Base-by-base conservation (phyloP, 2,888 invertebrate genomes). In the Coleophora deauratella region DNA sequence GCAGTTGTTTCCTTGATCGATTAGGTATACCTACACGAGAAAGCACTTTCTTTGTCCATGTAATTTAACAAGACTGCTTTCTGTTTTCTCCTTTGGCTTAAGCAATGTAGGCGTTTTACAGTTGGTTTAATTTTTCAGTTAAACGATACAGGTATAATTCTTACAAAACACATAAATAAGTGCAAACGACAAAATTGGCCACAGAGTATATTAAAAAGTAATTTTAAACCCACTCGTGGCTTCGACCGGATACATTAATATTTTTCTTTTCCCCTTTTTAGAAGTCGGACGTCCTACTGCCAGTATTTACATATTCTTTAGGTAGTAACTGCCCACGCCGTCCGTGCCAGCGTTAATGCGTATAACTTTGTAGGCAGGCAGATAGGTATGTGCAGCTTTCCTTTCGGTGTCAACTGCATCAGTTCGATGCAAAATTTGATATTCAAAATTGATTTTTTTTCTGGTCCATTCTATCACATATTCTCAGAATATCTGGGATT, bases 251-350 rank as follows among this genome's bases (percentile, higher is more conserved):
- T 77, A 76, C 75, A 79, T 79, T 70, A n/a, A n/a, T 69, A 75
- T 80, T 74, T 76, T 74, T 73, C 69, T 72, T 78, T 68, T 73
- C 66, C 72, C 84, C 70, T 78, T 79, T 80, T 78, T 59, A 77
- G 72, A 6, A 21, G 63, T 60, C 78, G 79, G 80, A 80, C 81
- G 72, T 79, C 80, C 80, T 79, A 77, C 78, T 68, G 62, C 60
- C 72, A 57, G 54, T 59, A 74, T 81, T 76, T 72, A 72, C 78
- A 79, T 81, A 71, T 73, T 68, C 65, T 59, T 66, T 62, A 59
- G 47, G 44, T 40, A 51, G 40, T 66, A 52, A 47, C 59, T 48
- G 45, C 78, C 79, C 72, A 57, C 52, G 49, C 33, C 37, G 31
- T 33, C 30, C 11, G 7, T 34, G 34, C 9, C 13, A 7, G 13